Conservation (phyloP, 1,140 invertebrate genomes). For the Pteromalus puparum region DNA sequence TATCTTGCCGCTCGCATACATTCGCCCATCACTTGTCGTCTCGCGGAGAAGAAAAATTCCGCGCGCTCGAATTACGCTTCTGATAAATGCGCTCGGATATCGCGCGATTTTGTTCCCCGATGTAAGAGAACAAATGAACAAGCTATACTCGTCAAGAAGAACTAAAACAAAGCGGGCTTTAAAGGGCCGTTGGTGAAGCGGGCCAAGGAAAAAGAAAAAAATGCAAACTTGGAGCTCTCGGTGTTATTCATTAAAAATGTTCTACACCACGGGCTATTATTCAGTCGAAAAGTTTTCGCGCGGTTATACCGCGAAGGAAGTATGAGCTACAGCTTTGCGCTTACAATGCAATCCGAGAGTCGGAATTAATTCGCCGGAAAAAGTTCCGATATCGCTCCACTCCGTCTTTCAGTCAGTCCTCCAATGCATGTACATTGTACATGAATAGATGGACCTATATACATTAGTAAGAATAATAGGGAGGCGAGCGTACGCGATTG, state of each 20-base stretch:
- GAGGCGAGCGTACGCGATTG: slow-evolving; percentile 53
- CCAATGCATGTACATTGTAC: no score
- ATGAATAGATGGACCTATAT: no score
- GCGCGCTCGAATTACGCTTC: no score
- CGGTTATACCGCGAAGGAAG: neutral
- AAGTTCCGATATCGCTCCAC: no score
- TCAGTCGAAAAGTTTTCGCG: neutral
- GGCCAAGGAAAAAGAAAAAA: neutral
- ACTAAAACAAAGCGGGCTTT: neutral
- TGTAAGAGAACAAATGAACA: no score
- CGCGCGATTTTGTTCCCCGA: neutral
- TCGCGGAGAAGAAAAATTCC: neutral
- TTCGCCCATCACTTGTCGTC: neutral
- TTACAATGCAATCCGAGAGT: no score
- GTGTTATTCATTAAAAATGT: neutral
- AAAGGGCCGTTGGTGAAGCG: neutral
- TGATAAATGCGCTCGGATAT: neutral
- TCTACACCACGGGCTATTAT: neutral
- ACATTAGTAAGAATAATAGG: neutral
- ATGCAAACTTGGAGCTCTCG: neutral
- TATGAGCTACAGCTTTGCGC: no score
- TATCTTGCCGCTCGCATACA: neutral
- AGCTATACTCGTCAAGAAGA: neutral
- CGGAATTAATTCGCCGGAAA: no score
- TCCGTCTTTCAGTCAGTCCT: no score